Evolutionary conservation across 1,140 invertebrate genomes (phyloP), one percentile per base, ranked within the genome.

Genomic region (Zophobas morio): DNA sequence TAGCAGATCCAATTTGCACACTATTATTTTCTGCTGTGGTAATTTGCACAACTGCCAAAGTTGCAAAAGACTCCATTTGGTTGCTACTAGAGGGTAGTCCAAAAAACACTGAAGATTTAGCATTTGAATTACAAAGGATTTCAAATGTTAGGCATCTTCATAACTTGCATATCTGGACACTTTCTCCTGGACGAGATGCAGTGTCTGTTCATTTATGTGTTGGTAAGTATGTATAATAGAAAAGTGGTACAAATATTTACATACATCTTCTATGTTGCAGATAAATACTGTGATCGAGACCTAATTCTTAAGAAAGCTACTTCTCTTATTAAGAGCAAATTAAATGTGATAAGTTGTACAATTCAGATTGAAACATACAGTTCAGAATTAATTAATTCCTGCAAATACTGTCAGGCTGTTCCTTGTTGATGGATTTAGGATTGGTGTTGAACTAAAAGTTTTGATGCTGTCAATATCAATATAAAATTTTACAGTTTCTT

Each of bases 1-100:
- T 96, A 60, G 94, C 93, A 51, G 96, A 98, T 89, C 96, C 96
- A 5, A 91, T 97, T 79, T 97, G 96, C 88, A 97, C 96, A 49
- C 92, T 97, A 80, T 83, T 96, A 53, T 98, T 97, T 89, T 95
- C 95, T 33, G 85, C 95, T 6, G 88, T 98, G 78, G 95, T 97
- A 36, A 89, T 98, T 78, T 87, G 91, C 81, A 96, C 95, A 33
- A 96, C 95, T 0, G 86, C 94, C 70, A 89, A 88, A 66, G 92
- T 97, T 34, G 89, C 96, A 39, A 87, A 89, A 40, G 95, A 97
- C 85, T 92, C 94, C 1, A 81, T 95, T 4, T 86, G 88, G 72
- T 92, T 97, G 76, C 87, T 97, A 34, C 90, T 97, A 90, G 95
- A 97, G 87, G 94, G 92, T 77, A 91, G 93, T 81, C 95, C 94